A percentile compares a stretch with the other conserved stretches of the same genome.
phyloP scores from a whole-genome alignment of 2,888 invertebrate genomes.

The Malacosoma neustria region DNA sequence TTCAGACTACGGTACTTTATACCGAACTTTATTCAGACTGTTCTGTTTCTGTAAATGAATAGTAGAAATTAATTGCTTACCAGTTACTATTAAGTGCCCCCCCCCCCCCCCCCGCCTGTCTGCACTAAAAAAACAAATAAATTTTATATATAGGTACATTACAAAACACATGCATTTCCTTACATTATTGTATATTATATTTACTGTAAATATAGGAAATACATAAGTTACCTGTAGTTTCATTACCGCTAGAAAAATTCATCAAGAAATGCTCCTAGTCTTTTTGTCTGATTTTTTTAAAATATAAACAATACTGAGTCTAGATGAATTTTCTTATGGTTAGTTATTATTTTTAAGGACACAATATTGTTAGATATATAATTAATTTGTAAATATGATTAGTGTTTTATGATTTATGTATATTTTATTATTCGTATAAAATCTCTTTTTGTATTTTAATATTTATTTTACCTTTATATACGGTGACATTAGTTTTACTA shows the following conservation, averaged over 20 bases:
- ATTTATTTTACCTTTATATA: too few relatives aligned
- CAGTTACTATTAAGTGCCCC: too few relatives aligned
- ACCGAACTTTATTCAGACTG: too few relatives aligned
- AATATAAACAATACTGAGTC: constrained; percentile 8
- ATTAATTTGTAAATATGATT: constrained; percentile 3
- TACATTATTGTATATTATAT: constrained; percentile 19
- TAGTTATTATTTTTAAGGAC: constrained; percentile 1
- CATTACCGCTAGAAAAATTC: constrained; percentile 44
- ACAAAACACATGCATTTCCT: constrained; percentile 40
- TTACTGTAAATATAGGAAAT: constrained; percentile 46
- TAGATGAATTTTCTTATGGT: constrained; percentile 48
- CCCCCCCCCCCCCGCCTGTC: too few relatives aligned
- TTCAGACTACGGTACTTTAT: too few relatives aligned
- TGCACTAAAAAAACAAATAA: too few relatives aligned
- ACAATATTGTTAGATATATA: not conserved
- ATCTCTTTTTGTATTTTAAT: too few relatives aligned
- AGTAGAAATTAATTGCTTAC: too few relatives aligned
- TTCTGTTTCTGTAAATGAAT: too few relatives aligned
- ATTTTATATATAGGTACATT: too few relatives aligned
- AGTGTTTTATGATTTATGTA: not conserved
- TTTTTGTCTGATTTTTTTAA: constrained; percentile 48
- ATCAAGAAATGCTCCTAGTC: constrained; percentile 47
- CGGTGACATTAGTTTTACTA: too few relatives aligned
- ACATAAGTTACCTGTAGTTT: constrained; percentile 52
- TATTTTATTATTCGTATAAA: too few relatives aligned